A percentile compares a stretch with the other conserved stretches of the same genome.
These are phyloP conservation scores for Spodoptera litura DNA, from an alignment of 1,140 invertebrate species.

Conservation along the genomic window DNA sequence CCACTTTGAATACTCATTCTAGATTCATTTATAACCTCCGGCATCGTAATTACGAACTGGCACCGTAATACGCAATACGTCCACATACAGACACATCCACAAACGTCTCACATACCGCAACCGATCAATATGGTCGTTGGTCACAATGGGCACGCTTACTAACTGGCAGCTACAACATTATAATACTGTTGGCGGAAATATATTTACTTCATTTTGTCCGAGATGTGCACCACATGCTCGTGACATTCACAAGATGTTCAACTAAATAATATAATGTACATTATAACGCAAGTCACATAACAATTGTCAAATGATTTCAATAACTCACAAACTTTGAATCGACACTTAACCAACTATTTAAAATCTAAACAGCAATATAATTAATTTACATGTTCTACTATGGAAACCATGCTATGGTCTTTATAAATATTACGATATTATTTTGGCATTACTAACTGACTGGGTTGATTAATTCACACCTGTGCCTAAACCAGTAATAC, in stretches of 20 bases:
- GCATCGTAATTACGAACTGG: conserved; percentile 66
- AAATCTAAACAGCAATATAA: conserved; percentile 47
- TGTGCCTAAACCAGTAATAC: conserved; percentile 20
- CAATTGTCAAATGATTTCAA: conserved; percentile 30
- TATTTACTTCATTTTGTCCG: conserved; percentile 56
- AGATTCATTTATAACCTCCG: conserved; percentile 55
- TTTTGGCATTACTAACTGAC: conserved; percentile 67
- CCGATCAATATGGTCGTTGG: conserved; percentile 23
- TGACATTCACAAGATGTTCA: conserved; percentile 16
- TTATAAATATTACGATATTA: conserved; percentile 47
- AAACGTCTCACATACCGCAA: conserved; percentile 35
- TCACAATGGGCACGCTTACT: conserved; percentile 23
- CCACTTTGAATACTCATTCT: conserved; percentile 48
- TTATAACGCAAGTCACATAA: conserved; percentile 30
- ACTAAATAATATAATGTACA: conserved; percentile 35
- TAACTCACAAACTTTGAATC: conserved; percentile 32
- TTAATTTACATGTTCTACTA: conserved; percentile 15
- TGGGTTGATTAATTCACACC: conserved; percentile 51
- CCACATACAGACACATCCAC: conserved; percentile 44
- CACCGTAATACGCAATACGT: conserved; percentile 43
- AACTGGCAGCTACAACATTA: conserved; percentile 60
- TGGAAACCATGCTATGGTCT: conserved; percentile 28
- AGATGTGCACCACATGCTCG: conserved; percentile 45
- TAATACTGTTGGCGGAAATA: conserved; percentile 78
- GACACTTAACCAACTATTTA: conserved; percentile 45